Evolutionary conservation across 1,140 invertebrate species (phyloP), one percentile per base, ranked within the genome.

Genomic region (Mamestra configurata): DNA sequence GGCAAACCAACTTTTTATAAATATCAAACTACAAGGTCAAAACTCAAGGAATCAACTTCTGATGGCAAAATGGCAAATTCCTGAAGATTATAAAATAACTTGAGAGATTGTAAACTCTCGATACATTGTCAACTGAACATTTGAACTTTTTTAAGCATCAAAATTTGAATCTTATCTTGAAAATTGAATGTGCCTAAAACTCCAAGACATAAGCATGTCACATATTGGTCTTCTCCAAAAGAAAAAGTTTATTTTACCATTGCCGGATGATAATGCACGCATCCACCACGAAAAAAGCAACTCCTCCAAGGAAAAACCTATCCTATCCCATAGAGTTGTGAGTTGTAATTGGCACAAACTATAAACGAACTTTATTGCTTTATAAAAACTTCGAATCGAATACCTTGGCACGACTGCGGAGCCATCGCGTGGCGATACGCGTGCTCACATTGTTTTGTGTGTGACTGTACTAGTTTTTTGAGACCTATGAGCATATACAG

Each of bases 361-460:
- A 66, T 31, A 46, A 11, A 71, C 64, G 24, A 53, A 31, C 68
- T 18, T 71, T 71, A 51, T 18, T 53, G 68, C 68, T 53, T 71
- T 49, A 68, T 27, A 35, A 71, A 71, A 71, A 51, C 20, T n/a
- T 5, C 15, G 66, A 53, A 53, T 53, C 24, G 27, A 31, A 71
- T 71, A 71, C 7, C 53, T 71, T 71, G 68, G 68, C 68, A 71
- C 6, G 68, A 24, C 11, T 53, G 2, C 22, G 22, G 24, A 43
- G 64, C 64, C 15, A 71, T 71, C 68, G 68, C 68, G 46, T 71
- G 68, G 46, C 22, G 24, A 31, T 2, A 53, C 68, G 46, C 68
- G 68, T 71, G 68, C n/a, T 53, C 37, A 43, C 18, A n/a, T 46
- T 68, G 27, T 37, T 8, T n/a, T 43, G n/a, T 6, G 8, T 70